Evolutionary conservation across 2,888 invertebrate species (phyloP), one percentile per base, ranked within the genome.

Genomic region (Drosophila demipolita): DNA sequence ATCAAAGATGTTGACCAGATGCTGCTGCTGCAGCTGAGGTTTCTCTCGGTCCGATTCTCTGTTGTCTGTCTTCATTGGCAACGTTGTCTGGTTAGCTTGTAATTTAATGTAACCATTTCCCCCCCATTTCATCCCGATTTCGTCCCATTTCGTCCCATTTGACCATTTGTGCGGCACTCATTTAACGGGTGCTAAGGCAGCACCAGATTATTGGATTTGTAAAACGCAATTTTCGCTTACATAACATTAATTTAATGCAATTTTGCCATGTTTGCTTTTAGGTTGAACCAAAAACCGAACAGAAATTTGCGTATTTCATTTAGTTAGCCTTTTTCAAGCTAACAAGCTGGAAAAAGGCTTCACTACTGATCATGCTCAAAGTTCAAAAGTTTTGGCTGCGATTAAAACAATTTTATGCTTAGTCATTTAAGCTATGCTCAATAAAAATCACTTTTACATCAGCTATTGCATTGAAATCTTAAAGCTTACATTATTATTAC

Each of bases 181-280:
- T 78, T 75, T 75, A 71, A 60, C 54, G 54, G 59, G 26, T 58
- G 52, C 54, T 55, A 33, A 71, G 66, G 73, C 84, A 82, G 78
- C 45, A 45, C 45, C 45, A 45, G 45, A 45, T 45, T 45, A 84
- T 84, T 87, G 82, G 78, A 87, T 84, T 84, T 84, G 82, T 72
- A 70, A 87, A 87, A 84, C 75, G 85, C 78, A 75, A 82, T 84
- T 84, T 83, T 78, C 84, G 84, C 78, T 82, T 82, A 72, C 67
- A 71, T 70, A 84, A 80, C 84, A 84, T 87, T 82, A 87, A 87
- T 78, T 87, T 87, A 87, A 87, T 87, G 85, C 80, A 82, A 78
- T 80, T 78, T 66, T 68, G 61, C 49, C 50, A 52, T 57, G 29
- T 38, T 45, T 26, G 45, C 50, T 54, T 80, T 80, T 66, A 65